Base-by-base conservation (phyloP, 2,888 invertebrate genomes). In the Andrena trimmerana region DNA sequence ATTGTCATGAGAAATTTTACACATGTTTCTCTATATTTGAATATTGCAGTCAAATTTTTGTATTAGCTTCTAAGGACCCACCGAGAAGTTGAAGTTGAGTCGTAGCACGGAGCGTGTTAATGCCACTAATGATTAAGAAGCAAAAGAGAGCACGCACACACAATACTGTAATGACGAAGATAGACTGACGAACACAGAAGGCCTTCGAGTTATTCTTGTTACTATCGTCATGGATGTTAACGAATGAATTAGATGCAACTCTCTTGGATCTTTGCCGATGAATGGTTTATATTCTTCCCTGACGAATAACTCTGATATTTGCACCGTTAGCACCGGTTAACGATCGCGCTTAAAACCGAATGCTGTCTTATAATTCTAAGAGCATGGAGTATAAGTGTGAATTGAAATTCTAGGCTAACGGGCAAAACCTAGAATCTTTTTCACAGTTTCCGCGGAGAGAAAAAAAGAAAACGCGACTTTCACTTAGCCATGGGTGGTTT, bases 401-500 rank as follows among this genome's bases (percentile, higher is more conserved):
- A 1, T 8, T 24, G 42, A 33, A 57, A 69, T 75, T 78, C 68
- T 68, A 62, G 16, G 7, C 33, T 33, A n/a, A 36, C 33, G 10
- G 29, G 69, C 33, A 80, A 76, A 76, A 60, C 59, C 16, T 42
- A 42, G 4, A 42, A 31, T 4, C 33, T 79, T 82, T 76, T 80
- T 62, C 71, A 20, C 50, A 48, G 20, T 81, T 76, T 68, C 52
- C 69, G 29, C 65, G 48, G 33, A 42, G 42, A 42, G 42, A 24
- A 27, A 57, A 57, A 20, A 52, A 57, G 24, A 57, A 81, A 82
- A 80, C 67, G 36, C n/a, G 27, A 72, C 82, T 82, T 82, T 82
- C 82, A 81, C 82, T 63, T 76, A 52, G 71, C n/a, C 63, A 62
- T 62, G 62, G 62, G 1, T 57, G 50, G 69, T 31, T 68, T 24